Evolutionary conservation across 2,888 invertebrate genomes (phyloP), one percentile per base, ranked within the genome.

Genomic region (Trachelus troglodyta): DNA sequence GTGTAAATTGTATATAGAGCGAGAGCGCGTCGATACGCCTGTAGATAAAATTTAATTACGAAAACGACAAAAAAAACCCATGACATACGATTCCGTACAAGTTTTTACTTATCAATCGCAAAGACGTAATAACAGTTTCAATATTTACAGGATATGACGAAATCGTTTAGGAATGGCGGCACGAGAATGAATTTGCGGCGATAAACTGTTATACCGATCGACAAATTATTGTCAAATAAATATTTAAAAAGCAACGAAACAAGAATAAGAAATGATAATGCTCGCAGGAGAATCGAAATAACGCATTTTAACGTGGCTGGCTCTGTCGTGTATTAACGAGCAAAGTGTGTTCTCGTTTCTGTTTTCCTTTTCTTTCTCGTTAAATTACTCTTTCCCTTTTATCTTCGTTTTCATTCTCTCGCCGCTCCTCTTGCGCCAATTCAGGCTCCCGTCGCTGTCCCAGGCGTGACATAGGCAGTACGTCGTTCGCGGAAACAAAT

Each of bases 391-490:
- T 56, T 56, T 56, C 56, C 6, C 9, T 56, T 56, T 56, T 23
- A 6, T 56, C 56, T 23, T 56, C 56, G 23, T 2, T 23, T 56
- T 56, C 23, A 23, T 23, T 56, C 56, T 56, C 40, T 40, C 40
- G 40, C 40, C 40, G 40, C 40, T 40, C 40, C 40, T 40, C 23
- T 56, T 23, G 56, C 56, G 56, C 56, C 56, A 56, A 56, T 56
- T 34, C 71, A 71, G 71, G 71, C 71, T 71, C 71, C 71, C 33
- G 71, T 71, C 71, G 34, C 71, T 33, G 71, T 71, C 33, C 56
- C 56, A 56, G 56, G 56, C 56, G 56, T 56, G 56, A 56, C 56
- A 56, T 56, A 56, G 56, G 9, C 56, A 56, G 56, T 56, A 56
- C 56, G 56, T 56, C 56, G 23, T 56, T 56, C 56, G 56, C 56